Evolutionary conservation across 2,888 invertebrate species (phyloP).

Genomic region (Sarcophaga variegata): DNA sequence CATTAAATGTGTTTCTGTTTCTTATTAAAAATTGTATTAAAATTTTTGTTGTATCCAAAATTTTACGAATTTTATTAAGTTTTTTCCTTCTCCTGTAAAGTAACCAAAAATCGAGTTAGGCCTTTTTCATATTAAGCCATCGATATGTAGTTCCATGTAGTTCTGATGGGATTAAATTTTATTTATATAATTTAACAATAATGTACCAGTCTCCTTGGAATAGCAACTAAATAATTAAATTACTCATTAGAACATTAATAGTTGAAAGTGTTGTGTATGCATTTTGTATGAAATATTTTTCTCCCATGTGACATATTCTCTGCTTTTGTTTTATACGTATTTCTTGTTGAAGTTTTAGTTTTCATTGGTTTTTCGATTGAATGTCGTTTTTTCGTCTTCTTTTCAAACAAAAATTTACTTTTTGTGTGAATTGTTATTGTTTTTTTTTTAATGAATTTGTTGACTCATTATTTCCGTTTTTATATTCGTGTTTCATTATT

Average conservation of each 20-base stretch:
- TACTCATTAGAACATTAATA: neutral
- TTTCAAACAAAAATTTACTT: constrained; percentile 40
- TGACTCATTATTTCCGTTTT: too few species aligned
- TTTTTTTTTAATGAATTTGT: too few species aligned
- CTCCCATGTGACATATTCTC: constrained; percentile 40
- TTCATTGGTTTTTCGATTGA: constrained; percentile 4
- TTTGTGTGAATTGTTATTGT: neutral
- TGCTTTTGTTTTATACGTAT: neutral
- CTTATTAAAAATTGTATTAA: too few species aligned
- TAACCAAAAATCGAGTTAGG: too few species aligned
- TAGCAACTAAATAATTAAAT: constrained; percentile 20
- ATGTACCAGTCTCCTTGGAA: constrained; percentile 43
- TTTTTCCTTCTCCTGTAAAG: too few species aligned
- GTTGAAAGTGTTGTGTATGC: neutral
- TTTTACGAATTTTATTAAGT: too few species aligned
- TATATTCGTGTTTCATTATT: neutral
- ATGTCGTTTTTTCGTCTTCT: constrained; percentile 33
- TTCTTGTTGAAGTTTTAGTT: neutral
- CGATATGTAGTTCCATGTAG: too few species aligned
- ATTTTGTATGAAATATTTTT: constrained; percentile 19
- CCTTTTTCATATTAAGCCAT: too few species aligned
- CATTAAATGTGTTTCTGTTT: too few species aligned
- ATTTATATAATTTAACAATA: neutral
- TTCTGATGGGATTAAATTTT: neutral
- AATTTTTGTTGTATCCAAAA: too few species aligned